Conservation (phyloP, 2,113 vertebrate genomes). For the Boleophthalmus pectinirostris region DNA sequence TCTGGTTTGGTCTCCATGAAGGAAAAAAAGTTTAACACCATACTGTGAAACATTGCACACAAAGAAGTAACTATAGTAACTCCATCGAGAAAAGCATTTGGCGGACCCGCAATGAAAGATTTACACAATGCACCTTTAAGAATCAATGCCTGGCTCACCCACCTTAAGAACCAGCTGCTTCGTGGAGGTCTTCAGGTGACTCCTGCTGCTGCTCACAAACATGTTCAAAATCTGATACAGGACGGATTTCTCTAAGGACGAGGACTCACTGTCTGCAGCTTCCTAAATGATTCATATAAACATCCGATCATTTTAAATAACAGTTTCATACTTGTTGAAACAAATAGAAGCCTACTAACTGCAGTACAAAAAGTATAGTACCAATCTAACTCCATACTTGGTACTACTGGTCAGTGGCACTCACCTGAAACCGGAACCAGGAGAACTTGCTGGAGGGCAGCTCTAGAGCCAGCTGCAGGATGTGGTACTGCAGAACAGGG, state of each 20-base stretch:
- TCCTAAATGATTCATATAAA: conserved; percentile 70
- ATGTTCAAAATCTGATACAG: conserved; percentile 94
- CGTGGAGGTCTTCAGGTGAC: conserved; percentile 83
- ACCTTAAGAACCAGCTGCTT: conserved; percentile 89
- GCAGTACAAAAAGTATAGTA: neutral
- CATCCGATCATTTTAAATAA: neutral
- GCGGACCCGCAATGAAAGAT: no score
- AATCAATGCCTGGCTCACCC: conserved; percentile 26
- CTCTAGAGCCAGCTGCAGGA: conserved; percentile 89
- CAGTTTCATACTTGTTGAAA: neutral
- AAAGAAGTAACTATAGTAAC: no score
- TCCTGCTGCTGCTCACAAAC: conserved; percentile 84
- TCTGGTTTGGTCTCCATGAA: no score
- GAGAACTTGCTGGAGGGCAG: conserved; percentile 92
- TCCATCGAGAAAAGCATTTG: no score
- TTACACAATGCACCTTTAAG: no score
- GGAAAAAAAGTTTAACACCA: no score
- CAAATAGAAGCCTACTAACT: neutral
- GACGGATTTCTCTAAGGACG: conserved; percentile 83
- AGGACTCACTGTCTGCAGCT: conserved; percentile 67
- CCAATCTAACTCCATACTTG: neutral
- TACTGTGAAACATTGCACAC: no score
- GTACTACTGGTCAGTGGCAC: neutral
- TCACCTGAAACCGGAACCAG: conserved; percentile 92
- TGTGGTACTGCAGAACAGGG: conserved; percentile 87